These are phyloP conservation scores for Popillia japonica DNA, from an alignment of 1,140 invertebrate species.

Conservation along the genomic window DNA sequence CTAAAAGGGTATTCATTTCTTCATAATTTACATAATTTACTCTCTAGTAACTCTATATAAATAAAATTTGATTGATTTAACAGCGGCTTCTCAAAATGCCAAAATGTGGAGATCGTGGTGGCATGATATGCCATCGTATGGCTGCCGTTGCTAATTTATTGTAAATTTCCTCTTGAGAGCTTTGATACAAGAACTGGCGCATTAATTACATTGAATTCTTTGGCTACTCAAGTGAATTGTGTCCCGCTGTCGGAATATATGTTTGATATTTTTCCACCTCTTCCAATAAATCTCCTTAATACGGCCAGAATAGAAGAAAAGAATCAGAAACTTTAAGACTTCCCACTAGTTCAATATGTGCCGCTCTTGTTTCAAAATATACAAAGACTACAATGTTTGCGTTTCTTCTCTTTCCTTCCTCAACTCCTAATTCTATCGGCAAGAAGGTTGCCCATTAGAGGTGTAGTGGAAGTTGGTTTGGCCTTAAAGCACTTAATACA, in stretches of 20 bases:
- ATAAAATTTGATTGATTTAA: constrained; percentile 51
- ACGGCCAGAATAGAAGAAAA: constrained; percentile 58
- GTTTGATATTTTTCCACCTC: constrained; percentile 47
- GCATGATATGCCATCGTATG: constrained; percentile 43
- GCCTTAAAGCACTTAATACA: constrained; percentile 8
- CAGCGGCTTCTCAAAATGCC: constrained; percentile 34
- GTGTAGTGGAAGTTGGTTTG: background rate
- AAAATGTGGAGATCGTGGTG: constrained; percentile 47
- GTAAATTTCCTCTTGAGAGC: background rate
- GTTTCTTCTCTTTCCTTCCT: background rate
- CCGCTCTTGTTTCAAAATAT: constrained; percentile 48
- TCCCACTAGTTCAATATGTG: constrained; percentile 57
- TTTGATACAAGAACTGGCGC: constrained; percentile 15
- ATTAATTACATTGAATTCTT: constrained; percentile 46
- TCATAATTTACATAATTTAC: constrained; percentile 19
- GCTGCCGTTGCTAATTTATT: constrained; percentile 41
- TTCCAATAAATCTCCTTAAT: constrained; percentile 54
- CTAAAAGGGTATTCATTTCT: background rate
- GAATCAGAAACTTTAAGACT: constrained; percentile 50
- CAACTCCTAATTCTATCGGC: constrained; percentile 27
- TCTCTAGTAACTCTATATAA: constrained; percentile 50
- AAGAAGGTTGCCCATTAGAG: background rate
- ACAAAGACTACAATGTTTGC: constrained; percentile 44
- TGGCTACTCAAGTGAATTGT: constrained; percentile 54
- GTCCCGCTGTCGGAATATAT: constrained; percentile 57